Base-by-base conservation (phyloP, 2,888 invertebrate species). In the Caenorhabditis becei region DNA sequence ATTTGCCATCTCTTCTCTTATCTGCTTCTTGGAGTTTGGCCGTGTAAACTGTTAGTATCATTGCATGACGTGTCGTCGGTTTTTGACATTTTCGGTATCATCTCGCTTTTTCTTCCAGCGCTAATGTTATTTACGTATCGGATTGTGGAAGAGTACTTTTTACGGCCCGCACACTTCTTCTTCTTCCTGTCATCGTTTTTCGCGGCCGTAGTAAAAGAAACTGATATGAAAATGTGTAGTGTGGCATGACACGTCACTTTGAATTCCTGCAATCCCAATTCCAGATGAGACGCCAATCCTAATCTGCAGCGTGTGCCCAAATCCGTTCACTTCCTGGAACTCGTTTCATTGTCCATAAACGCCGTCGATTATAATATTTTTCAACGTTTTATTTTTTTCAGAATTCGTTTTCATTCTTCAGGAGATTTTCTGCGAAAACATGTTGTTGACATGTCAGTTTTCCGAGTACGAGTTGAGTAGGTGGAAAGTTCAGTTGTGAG, bases 1-100 rank as follows among this genome's bases (percentile, higher is more conserved):
- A 74, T 74, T 74, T 74, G 66, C 49, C 32, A 58, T 65, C 10
- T 59, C 16, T 37, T 63, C n/a, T 51, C 66, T 59, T 71, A 71
- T 71, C 71, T 62, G 24, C 32, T 11, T 54, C 70, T 41, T 47
- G 71, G 63, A 62, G 71, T 71, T 71, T 74, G 59, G 53, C 51
- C 65, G 63, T 49, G 65, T 37, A 65, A 65, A 74, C 65, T 65
- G 65, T 59, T 41, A 18, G 32, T 58, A 72, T 58, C 58, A 72
- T 24, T 32, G 24, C 35, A 63, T 74, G 74, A 74, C 74, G 66
- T 65, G 72, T 44, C 10, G 32, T 28, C 20, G n/a, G 16, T n/a
- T 32, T 18, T 63, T 49, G n/a, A 11, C 14, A 63, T 63, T 44
- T 11, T 4, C 28, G 20, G 18, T 58, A 26, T 23, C 49, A n/a